phyloP scores from a whole-genome alignment of 2,797 vertebrate genomes.

The Sebastolobus alascanus region DNA sequence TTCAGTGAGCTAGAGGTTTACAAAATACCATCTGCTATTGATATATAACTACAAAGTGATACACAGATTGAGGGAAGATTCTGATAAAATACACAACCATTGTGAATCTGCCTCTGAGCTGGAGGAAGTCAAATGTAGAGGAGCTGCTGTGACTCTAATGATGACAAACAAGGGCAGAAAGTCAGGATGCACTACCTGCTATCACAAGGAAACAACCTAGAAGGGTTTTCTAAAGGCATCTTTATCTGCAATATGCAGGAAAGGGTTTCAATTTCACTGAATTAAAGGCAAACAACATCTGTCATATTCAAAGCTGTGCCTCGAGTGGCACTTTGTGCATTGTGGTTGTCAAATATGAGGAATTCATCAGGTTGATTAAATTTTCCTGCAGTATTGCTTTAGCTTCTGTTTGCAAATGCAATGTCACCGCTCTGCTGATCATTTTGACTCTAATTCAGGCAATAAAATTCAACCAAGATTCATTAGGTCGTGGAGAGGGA shows the following conservation, averaged over 20 bases:
- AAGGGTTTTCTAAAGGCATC: not conserved
- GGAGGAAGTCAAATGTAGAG: not conserved
- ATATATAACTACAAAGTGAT: not conserved
- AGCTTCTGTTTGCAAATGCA: slow-evolving; percentile 33
- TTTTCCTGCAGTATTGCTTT: slow-evolving; percentile 41
- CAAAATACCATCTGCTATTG: not conserved
- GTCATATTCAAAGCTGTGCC: slow-evolving; percentile 35
- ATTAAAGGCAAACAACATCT: slow-evolving; percentile 35
- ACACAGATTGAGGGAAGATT: not conserved
- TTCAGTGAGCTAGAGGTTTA: not conserved
- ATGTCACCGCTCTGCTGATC: slow-evolving; percentile 36
- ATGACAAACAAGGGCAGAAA: slow-evolving; percentile 8
- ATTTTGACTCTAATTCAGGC: slow-evolving; percentile 50
- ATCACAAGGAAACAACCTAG: not conserved
- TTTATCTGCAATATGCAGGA: slow-evolving; percentile 21
- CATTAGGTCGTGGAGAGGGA: slow-evolving; percentile 29
- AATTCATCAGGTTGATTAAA: slow-evolving; percentile 55
- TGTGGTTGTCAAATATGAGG: slow-evolving; percentile 53
- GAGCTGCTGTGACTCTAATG: slow-evolving; percentile 4
- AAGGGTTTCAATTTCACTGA: slow-evolving; percentile 22
- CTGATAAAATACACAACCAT: slow-evolving; percentile 3
- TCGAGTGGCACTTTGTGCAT: slow-evolving; percentile 25
- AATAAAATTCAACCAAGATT: slow-evolving; percentile 47
- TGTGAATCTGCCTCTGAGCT: slow-evolving; percentile 16
- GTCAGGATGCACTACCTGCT: slow-evolving; percentile 6